These are phyloP conservation scores for Trachymyrmex septentrionalis DNA, from an alignment of 1,140 invertebrate genomes.

Conservation along the genomic window DNA sequence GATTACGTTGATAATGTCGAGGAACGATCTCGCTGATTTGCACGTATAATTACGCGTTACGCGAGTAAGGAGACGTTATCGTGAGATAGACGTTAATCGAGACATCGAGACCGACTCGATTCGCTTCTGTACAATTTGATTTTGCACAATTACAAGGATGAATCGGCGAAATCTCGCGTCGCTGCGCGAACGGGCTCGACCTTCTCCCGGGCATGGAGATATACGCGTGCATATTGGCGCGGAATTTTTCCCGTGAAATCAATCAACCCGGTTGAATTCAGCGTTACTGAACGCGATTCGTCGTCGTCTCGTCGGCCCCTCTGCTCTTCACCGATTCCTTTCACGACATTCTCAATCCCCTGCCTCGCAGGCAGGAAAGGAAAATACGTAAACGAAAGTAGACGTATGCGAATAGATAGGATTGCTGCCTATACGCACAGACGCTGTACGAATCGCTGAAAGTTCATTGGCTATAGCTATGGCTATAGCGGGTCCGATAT, in stretches of 20 bases:
- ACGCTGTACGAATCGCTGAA: conserved; percentile 49
- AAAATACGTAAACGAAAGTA: conserved; percentile 73
- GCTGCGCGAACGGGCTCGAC: background rate
- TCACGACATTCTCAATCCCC: conserved; percentile 71
- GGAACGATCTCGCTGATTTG: background rate
- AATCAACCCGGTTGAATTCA: conserved; percentile 70
- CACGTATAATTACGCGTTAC: background rate
- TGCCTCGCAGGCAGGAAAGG: conserved; percentile 54
- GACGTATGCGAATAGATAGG: conserved; percentile 64
- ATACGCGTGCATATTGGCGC: conserved; percentile 54
- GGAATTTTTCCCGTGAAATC: conserved; percentile 67
- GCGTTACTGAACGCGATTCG: conserved; percentile 44
- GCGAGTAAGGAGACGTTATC: background rate
- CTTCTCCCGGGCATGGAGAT: conserved; percentile 29
- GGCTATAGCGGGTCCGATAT: conserved; percentile 19
- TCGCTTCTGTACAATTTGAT: conserved; percentile 16
- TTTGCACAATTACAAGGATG: conserved; percentile 39
- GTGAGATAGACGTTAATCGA: conserved; percentile 23
- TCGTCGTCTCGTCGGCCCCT: conserved; percentile 59
- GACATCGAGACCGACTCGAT: conserved; percentile 19
- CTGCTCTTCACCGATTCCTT: conserved; percentile 71
- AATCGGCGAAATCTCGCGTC: conserved; percentile 34
- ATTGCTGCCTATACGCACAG: conserved; percentile 62
- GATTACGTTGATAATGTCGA: background rate
- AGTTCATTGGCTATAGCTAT: conserved; percentile 60